These are phyloP conservation scores for Bombylius major DNA, from an alignment of 2,888 invertebrate species.

Conservation along the genomic window DNA sequence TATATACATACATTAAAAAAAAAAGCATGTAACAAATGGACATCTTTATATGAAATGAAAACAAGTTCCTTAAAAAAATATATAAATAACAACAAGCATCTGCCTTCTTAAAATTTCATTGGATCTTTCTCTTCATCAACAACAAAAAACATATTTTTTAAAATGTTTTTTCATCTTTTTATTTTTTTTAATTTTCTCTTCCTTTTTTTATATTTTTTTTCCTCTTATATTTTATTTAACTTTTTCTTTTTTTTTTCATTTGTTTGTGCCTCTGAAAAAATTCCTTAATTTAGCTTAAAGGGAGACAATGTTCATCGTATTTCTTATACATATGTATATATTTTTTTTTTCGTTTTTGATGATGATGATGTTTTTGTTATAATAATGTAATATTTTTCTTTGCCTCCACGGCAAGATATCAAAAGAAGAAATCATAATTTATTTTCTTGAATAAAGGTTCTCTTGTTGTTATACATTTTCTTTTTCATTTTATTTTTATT, in stretches of 20 bases:
- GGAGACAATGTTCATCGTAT: neutral
- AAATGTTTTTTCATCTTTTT: neutral
- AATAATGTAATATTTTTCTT: neutral
- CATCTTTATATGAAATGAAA: too few species aligned
- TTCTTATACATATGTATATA: neutral
- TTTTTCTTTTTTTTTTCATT: neutral
- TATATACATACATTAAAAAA: neutral
- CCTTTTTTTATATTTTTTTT: neutral
- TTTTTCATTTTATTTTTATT: neutral
- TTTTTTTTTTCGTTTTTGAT: slow-evolving; percentile 2
- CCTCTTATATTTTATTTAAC: neutral
- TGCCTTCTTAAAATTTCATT: neutral
- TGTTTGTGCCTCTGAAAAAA: neutral
- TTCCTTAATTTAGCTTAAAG: neutral
- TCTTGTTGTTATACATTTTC: neutral
- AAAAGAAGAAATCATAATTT: slow-evolving; percentile 11
- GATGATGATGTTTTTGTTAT: neutral
- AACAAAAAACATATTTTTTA: neutral
- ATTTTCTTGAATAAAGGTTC: slow-evolving; percentile 2
- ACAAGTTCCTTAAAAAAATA: neutral
- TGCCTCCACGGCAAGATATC: slow-evolving; percentile 5
- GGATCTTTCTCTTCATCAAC: neutral
- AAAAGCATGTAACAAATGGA: too few species aligned
- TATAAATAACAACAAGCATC: neutral
- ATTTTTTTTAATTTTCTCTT: neutral